These are phyloP conservation scores for Microtus richardsoni DNA, from an alignment of 2,113 vertebrate genomes.

Conservation along the genomic window DNA sequence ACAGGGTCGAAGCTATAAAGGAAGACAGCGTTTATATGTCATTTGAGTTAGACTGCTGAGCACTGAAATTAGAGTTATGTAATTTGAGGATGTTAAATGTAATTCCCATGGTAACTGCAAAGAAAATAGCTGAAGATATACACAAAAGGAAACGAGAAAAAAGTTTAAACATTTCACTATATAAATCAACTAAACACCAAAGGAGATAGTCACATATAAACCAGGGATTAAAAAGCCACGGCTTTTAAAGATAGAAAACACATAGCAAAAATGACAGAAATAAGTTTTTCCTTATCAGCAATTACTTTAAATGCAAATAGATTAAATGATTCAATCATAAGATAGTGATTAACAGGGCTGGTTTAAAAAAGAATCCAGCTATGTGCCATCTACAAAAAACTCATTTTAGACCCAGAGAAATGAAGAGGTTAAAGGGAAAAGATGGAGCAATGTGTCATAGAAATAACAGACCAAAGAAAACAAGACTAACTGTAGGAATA, in stretches of 20 bases:
- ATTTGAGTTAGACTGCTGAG: background rate
- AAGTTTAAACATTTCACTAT: background rate
- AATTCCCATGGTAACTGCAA: constrained; percentile 7
- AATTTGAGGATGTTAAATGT: background rate
- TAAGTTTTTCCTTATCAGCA: background rate
- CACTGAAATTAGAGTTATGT: background rate
- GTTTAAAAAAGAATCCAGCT: background rate
- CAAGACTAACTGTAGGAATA: background rate
- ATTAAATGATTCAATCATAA: background rate
- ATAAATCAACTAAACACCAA: constrained; percentile 1
- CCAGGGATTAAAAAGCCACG: background rate
- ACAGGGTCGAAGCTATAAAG: background rate
- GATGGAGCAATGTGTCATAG: background rate
- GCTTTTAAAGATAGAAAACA: background rate
- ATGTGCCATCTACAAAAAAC: background rate
- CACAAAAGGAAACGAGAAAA: constrained; percentile 13
- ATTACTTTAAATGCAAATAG: constrained; percentile 15
- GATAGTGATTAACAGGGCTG: background rate
- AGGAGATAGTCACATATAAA: background rate
- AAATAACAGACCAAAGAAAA: background rate
- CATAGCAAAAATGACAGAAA: background rate
- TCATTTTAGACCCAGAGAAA: background rate
- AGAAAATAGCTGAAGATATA: background rate
- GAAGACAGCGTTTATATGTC: background rate
- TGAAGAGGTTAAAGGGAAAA: background rate